Evolutionary conservation across 1,140 invertebrate species (phyloP), one percentile per base, ranked within the genome.

Genomic region (Drosophila arawakana): DNA sequence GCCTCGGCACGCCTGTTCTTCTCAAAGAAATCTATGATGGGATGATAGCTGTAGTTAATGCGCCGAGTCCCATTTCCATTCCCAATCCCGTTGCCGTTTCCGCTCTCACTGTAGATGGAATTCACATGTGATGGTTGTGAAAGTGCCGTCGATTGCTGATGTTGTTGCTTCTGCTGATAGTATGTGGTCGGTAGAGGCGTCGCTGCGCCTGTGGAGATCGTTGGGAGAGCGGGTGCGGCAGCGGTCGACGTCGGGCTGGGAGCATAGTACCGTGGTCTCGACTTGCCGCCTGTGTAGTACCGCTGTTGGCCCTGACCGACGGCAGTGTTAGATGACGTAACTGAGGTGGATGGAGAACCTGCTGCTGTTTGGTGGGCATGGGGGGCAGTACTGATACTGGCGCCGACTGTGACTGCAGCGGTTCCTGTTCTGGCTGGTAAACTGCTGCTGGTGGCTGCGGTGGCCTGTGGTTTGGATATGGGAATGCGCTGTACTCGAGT

Each of bases 11-110:
- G 68, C 55, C 82, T 63, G 35, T 90, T 85, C 55, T 83, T 84
- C 59, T 94, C 95, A 88, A 97, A 97, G 91, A 96, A 97, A 80
- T 97, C 96, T 73, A 97, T 96, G 57, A 97, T 97, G 2, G 96
- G 96, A 92, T 97, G 96, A 82, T 97, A 97, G 88, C 96, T 96
- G 81, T 97, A 97, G 92, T 97, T 97, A 41, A 97, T 94, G 80
- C 95, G 93, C 85, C 94, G 94, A 39, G 76, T 72, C 15, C 74
- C 52, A 37, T 63, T 77, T 44, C 68, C 55, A 43, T 57, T 76
- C 10, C 41, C 15, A n/a, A 50, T 37, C 39, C 61, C 58, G 61
- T 35, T 49, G 58, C 44, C 72, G 34, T 43, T 49, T 30, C 47
- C 57, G 39, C 58, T 63, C 49, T 62, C 70, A 37, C 61, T 50